Evolutionary conservation across 2,888 invertebrate genomes (phyloP).

Genomic region (Drosophila demipolita): DNA sequence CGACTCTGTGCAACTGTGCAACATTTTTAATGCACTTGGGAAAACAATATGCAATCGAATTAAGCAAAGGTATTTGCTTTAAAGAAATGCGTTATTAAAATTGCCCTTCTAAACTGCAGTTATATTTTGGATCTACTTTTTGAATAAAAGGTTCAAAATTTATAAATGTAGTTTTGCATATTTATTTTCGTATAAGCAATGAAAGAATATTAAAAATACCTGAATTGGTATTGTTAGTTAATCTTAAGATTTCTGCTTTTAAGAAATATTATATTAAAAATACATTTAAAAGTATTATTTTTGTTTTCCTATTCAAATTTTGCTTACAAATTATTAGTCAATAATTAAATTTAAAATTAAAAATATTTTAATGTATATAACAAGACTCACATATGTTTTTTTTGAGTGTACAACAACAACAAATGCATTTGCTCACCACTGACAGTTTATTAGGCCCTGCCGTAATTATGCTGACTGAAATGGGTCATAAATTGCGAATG

Average conservation of each 20-base stretch:
- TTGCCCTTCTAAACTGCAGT: background rate
- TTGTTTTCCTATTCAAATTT: background rate
- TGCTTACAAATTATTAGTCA: background rate
- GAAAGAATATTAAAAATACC: background rate
- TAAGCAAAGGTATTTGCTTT: background rate
- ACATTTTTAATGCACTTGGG: background rate
- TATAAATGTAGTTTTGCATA: background rate
- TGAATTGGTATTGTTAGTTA: background rate
- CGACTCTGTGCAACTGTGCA: slow-evolving; percentile 22
- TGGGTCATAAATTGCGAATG: slow-evolving; percentile 80
- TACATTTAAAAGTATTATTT: background rate
- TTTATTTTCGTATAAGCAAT: background rate
- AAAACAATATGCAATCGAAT: background rate
- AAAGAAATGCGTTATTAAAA: background rate
- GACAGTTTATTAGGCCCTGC: slow-evolving; percentile 70
- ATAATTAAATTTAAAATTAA: background rate
- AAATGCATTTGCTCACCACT: slow-evolving; percentile 31
- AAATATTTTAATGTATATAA: background rate
- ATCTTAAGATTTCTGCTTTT: background rate
- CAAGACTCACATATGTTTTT: background rate
- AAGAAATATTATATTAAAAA: background rate
- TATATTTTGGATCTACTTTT: background rate
- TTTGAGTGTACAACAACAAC: slow-evolving; percentile 7
- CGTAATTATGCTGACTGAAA: slow-evolving; percentile 83
- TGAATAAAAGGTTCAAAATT: background rate